These are phyloP conservation scores for Enteromius mattozi DNA, from an alignment of 2,797 vertebrate genomes.

Conservation along the genomic window DNA sequence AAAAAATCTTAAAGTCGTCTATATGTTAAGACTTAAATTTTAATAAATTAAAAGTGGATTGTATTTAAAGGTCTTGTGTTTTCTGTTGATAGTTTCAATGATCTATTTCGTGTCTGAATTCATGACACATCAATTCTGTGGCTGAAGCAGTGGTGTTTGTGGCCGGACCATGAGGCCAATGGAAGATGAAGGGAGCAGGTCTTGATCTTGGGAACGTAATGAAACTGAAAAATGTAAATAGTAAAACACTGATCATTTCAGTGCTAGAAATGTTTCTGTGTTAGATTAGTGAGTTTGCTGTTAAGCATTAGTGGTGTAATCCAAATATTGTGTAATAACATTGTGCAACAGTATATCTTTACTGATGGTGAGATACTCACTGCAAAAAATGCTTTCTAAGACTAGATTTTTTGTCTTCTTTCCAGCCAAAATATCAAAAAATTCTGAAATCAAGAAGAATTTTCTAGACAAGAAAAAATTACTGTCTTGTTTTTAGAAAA, in stretches of 20 bases:
- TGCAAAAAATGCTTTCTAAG: no score
- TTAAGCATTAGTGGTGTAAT: background rate
- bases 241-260: background rate
- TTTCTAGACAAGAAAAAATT: no score
- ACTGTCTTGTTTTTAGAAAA: no score
- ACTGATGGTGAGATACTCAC: background rate
- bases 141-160: background rate
- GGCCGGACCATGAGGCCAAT: background rate
- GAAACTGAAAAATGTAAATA: background rate
- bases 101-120: background rate
- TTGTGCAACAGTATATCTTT: background rate
- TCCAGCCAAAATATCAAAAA: no score
- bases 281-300: background rate
- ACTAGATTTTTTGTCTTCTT: no score
- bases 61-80: background rate
- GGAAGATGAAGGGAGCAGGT: background rate
- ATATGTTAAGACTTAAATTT: background rate
- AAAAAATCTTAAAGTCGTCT: no score
- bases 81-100: background rate
- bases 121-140: background rate
- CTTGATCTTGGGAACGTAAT: background rate
- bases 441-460: no score
- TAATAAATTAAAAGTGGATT: background rate
- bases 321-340: background rate
- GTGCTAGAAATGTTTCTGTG: background rate